A percentile compares a stretch with the other conserved stretches of the same genome.
These are phyloP conservation scores for Machimus rusticus DNA, from an alignment of 2,888 invertebrate genomes.

Conservation along the genomic window DNA sequence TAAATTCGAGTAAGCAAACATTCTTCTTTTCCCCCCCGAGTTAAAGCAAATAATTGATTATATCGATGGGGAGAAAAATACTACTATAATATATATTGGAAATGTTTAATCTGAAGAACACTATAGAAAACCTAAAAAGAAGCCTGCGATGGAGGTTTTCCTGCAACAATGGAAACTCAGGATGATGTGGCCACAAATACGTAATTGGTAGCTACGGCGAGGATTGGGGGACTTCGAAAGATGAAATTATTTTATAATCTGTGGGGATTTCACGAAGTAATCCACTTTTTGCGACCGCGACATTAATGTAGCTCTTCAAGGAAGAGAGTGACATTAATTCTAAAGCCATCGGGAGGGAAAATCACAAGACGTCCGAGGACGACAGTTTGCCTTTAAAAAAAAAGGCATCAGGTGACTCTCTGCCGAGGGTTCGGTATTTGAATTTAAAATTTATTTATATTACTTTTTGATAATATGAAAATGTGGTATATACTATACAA, in stretches of 20 bases:
- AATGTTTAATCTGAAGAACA: background rate
- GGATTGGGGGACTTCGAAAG: background rate
- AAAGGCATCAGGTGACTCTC: background rate
- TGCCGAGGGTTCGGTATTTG: background rate
- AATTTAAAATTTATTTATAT: background rate
- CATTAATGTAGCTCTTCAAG: background rate
- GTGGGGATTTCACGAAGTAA: background rate
- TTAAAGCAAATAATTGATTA: background rate
- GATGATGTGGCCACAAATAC: background rate
- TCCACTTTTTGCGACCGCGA: background rate
- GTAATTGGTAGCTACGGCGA: background rate
- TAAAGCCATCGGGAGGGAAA: background rate
- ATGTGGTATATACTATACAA: background rate
- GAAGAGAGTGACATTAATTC: background rate
- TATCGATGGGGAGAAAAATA: background rate
- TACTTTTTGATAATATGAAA: background rate
- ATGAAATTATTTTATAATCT: background rate
- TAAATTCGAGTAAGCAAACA: background rate
- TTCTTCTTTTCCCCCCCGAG: background rate
- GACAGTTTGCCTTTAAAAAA: background rate
- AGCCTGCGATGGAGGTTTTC: background rate
- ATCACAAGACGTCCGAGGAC: background rate
- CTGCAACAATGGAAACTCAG: background rate
- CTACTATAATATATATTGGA: background rate
- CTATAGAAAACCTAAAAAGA: background rate